Conservation (phyloP, 2,888 invertebrate species). For the Notocelia uddmanniana region DNA sequence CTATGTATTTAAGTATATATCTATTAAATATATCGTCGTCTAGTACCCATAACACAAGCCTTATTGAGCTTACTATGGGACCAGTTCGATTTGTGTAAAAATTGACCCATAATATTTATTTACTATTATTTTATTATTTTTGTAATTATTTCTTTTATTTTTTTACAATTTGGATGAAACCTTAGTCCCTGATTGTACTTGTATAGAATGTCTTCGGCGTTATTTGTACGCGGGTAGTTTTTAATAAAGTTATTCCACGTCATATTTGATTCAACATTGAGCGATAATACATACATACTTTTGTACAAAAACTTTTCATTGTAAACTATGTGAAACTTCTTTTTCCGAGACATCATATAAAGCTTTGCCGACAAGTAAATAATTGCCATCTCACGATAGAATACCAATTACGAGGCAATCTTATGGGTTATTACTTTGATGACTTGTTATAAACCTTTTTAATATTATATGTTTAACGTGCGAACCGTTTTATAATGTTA, state of each 20-base stretch:
- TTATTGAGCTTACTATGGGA: too few species aligned
- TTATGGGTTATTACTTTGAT: slow-evolving; percentile 64
- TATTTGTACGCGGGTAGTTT: background rate
- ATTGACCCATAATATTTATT: too few species aligned
- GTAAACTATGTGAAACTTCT: slow-evolving; percentile 18
- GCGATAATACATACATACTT: background rate
- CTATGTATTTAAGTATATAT: too few species aligned
- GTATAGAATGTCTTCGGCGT: too few species aligned
- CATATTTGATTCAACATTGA: background rate
- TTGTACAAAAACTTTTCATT: background rate
- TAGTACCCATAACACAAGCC: too few species aligned
- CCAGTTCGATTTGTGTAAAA: too few species aligned
- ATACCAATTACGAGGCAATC: slow-evolving; percentile 63
- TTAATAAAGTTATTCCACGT: background rate
- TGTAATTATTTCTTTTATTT: too few species aligned
- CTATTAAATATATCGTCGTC: too few species aligned
- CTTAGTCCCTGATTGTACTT: too few species aligned
- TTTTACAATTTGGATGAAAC: too few species aligned
- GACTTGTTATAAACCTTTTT: slow-evolving; percentile 61
- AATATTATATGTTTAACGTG: slow-evolving; percentile 19
- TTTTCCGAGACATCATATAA: slow-evolving; percentile 29
- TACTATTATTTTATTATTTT: too few species aligned
- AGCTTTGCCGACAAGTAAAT: slow-evolving; percentile 47
- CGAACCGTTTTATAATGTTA: background rate
- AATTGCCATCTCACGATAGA: slow-evolving; percentile 57